phyloP scores from a whole-genome alignment of 2,797 vertebrate genomes.

The Gallinago solitaria region DNA sequence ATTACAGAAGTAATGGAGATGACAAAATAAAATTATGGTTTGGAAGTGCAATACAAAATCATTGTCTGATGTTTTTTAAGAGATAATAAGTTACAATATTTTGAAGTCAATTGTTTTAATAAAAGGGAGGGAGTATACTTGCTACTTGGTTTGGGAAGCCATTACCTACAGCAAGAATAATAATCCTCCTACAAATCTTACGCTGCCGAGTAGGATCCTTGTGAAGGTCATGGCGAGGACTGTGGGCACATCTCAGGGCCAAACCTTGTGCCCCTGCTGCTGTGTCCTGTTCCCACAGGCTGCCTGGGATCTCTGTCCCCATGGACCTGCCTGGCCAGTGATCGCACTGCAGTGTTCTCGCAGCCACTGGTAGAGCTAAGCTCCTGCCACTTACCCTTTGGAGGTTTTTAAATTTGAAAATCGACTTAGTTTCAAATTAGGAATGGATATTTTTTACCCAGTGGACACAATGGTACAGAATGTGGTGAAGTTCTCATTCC shows the following conservation, averaged over 20 bases:
- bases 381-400: neutral
- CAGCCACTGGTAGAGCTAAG: neutral
- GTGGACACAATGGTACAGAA: neutral
- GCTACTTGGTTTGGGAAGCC: neutral
- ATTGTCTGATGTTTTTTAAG: neutral
- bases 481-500: neutral
- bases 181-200: neutral
- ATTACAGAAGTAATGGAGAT: neutral
- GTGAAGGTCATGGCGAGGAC: neutral
- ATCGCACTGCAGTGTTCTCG: too few relatives aligned
- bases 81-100: neutral
- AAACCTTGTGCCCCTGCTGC: rapidly evolving
- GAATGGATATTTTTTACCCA: neutral
- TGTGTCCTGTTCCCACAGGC: neutral
- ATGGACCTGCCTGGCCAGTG: neutral
- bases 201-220: neutral
- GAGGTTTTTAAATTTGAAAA: neutral
- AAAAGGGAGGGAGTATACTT: neutral
- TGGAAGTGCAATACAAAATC: neutral
- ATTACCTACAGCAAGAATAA: neutral
- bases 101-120: neutral
- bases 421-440: neutral
- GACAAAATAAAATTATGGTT: neutral
- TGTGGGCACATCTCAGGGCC: rapidly evolving
- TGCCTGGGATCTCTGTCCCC: rapidly evolving